A percentile compares a stretch with the other conserved stretches of the same genome.
Conservation (phyloP, 30 jellyfish, hydroid and myxozoan genomes). For the Haliclystus octoradiatus region DNA sequence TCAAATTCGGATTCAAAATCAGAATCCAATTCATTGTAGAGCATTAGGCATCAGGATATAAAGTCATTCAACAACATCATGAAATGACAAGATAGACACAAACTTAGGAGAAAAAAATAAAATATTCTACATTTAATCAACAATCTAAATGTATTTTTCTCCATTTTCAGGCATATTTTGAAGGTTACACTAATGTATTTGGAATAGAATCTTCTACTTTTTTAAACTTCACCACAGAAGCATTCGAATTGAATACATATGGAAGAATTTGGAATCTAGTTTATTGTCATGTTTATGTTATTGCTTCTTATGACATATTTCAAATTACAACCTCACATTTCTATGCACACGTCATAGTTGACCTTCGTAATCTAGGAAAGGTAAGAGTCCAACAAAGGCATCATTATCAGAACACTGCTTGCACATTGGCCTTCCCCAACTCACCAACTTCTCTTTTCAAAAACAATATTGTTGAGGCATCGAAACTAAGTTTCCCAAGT, state of each 20-base stretch:
- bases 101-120: too few relatives aligned
- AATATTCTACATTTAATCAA: too few relatives aligned
- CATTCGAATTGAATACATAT: slow-evolving; percentile 60
- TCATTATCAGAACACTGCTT: too few relatives aligned
- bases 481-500: too few relatives aligned
- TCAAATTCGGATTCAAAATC: too few relatives aligned
- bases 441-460: too few relatives aligned
- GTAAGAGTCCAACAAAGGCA: slow-evolving; percentile 44
- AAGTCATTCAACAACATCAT: too few relatives aligned
- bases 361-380: slow-evolving; percentile 61
- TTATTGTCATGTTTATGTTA: slow-evolving; percentile 68
- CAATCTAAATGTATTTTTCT: too few relatives aligned
- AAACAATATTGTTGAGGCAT: too few relatives aligned
- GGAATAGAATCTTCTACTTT: slow-evolving; percentile 81
- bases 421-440: too few relatives aligned
- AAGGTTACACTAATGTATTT: slow-evolving; percentile 74
- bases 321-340: slow-evolving; percentile 57
- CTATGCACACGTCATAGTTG: slow-evolving; percentile 83
- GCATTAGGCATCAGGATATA: too few relatives aligned
- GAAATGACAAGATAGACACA: too few relatives aligned
- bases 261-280: slow-evolving; percentile 87
- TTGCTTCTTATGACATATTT: slow-evolving; percentile 66
- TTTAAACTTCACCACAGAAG: slow-evolving; percentile 66
- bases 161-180: slow-evolving; percentile 60
- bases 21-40: neutral